Conservation (phyloP, 2,797 vertebrate genomes). For the Cheirogaleus major region DNA sequence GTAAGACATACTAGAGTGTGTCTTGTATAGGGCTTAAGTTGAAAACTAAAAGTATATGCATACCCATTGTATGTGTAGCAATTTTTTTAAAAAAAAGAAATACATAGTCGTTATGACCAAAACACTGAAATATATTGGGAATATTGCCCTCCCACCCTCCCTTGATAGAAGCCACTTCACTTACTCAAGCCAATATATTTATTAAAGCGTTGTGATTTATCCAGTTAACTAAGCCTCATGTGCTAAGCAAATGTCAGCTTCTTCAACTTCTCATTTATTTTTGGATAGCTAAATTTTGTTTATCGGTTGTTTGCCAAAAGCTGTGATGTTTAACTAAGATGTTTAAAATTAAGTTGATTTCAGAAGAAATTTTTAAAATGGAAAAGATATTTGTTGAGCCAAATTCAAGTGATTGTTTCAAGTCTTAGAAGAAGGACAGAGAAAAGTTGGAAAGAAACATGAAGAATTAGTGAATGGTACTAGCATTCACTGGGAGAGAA, state of each 20-base stretch:
- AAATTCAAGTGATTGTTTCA: neutral
- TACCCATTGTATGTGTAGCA: no score
- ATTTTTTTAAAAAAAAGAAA: neutral
- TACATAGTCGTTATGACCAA: neutral
- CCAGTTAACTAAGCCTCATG: neutral
- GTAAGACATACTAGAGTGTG: neutral
- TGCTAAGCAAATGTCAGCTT: neutral
- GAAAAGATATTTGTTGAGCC: neutral
- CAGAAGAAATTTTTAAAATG: neutral
- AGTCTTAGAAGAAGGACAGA: neutral
- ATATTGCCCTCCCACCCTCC: neutral
- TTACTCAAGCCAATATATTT: neutral
- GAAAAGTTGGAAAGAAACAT: neutral
- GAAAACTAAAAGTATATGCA: neutral
- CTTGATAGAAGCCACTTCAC: neutral
- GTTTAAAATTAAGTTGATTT: neutral
- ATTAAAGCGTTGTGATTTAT: neutral
- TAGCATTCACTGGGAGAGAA: neutral
- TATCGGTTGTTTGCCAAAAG: neutral
- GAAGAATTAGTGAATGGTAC: neutral
- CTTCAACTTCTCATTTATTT: neutral
- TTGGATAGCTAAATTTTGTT: neutral
- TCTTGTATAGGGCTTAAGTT: neutral
- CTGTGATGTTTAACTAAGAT: neutral
- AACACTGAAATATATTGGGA: neutral